Conservation (phyloP, 2,113 vertebrate genomes). For the Hemichromis elongatus region DNA sequence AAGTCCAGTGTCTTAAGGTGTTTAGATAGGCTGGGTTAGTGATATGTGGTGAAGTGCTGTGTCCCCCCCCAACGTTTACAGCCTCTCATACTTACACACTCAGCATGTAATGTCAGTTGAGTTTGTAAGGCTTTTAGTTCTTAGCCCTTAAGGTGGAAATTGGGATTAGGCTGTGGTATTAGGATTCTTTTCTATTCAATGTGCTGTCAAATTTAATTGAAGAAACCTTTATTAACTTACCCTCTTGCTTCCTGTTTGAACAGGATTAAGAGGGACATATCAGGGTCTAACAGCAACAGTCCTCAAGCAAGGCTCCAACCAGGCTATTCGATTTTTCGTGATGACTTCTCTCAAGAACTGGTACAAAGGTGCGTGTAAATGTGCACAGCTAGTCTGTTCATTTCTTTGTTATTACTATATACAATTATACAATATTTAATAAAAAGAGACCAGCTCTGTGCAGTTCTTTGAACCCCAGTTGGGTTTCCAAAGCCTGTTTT, state of each 20-base stretch:
- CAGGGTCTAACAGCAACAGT: constrained; percentile 91
- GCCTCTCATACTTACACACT: not conserved
- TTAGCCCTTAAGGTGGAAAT: not conserved
- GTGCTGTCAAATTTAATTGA: not conserved
- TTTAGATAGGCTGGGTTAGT: not conserved
- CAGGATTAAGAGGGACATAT: constrained; percentile 90
- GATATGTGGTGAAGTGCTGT: not conserved
- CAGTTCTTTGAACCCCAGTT: not conserved
- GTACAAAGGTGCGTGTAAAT: constrained; percentile 85
- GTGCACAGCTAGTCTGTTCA: not conserved
- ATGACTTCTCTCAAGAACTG: constrained; percentile 96
- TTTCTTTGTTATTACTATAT: not conserved
- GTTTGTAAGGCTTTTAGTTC: not conserved
- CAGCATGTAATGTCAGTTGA: not conserved
- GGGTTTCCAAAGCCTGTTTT: not conserved
- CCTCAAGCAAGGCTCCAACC: constrained; percentile 95
- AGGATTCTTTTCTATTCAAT: not conserved
- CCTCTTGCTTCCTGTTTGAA: not conserved
- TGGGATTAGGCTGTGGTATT: not conserved
- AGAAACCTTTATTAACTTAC: not conserved
- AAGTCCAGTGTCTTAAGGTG: fast-evolving
- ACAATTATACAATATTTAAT: not conserved
- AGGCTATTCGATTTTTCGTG: constrained; percentile 92
- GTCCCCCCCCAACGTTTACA: not conserved
- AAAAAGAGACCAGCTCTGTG: not conserved